Evolutionary conservation across 2,888 invertebrate genomes (phyloP).

Genomic region (Dicroscelio sp.): DNA sequence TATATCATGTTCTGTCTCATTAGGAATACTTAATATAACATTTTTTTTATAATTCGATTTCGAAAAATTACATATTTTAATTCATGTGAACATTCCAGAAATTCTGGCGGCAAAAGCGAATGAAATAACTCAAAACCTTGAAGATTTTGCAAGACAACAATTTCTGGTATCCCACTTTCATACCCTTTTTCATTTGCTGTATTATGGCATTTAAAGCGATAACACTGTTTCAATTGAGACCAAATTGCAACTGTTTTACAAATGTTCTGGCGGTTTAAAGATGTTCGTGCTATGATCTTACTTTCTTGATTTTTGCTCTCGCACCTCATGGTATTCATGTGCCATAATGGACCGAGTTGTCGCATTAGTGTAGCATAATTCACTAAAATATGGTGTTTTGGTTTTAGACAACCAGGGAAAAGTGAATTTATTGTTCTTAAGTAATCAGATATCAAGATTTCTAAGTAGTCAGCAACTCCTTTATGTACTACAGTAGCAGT

Average conservation of each 20-base stretch:
- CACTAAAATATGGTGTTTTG: neutral
- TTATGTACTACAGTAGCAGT: neutral
- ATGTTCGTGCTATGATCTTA: neutral
- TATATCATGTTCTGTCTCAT: constrained; percentile 13
- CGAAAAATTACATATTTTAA: constrained; percentile 1
- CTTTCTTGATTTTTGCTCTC: neutral
- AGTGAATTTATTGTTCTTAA: neutral
- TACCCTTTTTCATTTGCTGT: neutral
- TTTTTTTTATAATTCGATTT: constrained; percentile 31
- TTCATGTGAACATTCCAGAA: neutral
- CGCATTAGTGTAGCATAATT: neutral
- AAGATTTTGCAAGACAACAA: constrained; percentile 1
- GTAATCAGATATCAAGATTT: neutral
- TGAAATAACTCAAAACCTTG: neutral
- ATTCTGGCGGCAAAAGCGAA: neutral
- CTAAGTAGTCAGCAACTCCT: neutral
- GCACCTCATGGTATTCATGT: neutral
- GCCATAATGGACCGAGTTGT: neutral
- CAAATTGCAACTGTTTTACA: constrained; percentile 65
- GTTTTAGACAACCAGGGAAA: neutral
- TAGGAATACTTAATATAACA: constrained; percentile 11
- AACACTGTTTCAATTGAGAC: constrained; percentile 41
- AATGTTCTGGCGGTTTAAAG: constrained; percentile 18
- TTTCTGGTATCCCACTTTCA: neutral
- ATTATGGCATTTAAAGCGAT: constrained; percentile 46